Base-by-base conservation (phyloP, 2,888 invertebrate genomes). In the Leptarthrus brevirostris region DNA sequence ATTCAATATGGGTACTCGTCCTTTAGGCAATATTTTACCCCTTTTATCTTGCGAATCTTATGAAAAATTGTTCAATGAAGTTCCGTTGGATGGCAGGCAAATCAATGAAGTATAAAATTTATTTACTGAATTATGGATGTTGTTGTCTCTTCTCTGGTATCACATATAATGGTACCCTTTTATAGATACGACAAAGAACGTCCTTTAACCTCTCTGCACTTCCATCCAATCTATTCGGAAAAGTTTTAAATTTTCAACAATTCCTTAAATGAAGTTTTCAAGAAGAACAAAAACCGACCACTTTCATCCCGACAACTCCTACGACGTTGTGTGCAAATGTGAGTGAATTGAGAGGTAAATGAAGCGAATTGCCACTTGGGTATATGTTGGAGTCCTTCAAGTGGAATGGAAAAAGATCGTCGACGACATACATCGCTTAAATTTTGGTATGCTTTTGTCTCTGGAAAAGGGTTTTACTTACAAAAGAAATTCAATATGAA, bases 61-160 rank as follows among this genome's bases (percentile, higher is more conserved):
- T 66, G 24, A 66, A 24, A 24, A 66, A 66, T 66, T 47, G 16
- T 66, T 14, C 14, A 66, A 66, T 66, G 47, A 66, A 66, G 24
- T 66, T 26, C 47, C 24, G 44, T 47, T 47, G 47, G 24, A 24
- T 20, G 47, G 14, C 26, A 54, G 36, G 10, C 18, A 47, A 54
- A 58, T 49, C 64, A 64, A 44, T 73, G 34, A 66, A 74, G 75
- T 72, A 66, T 75, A 73, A 75, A 75, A 75, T 75, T 75, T 75
- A 75, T 73, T 75, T 75, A 75, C 70, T 75, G 75, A 75, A 70
- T 75, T 75, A 75, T 75, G 71, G 73, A 72, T 72, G 58, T 24
- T 47, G 47, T 66, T 36, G 34, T 36, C 58, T 58, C 26, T 18
- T 58, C 18, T 30, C 18, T 34, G 10, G 58, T 18, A 34, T 36